Conservation (phyloP, 2,888 invertebrate species). For the Troides aeacus region DNA sequence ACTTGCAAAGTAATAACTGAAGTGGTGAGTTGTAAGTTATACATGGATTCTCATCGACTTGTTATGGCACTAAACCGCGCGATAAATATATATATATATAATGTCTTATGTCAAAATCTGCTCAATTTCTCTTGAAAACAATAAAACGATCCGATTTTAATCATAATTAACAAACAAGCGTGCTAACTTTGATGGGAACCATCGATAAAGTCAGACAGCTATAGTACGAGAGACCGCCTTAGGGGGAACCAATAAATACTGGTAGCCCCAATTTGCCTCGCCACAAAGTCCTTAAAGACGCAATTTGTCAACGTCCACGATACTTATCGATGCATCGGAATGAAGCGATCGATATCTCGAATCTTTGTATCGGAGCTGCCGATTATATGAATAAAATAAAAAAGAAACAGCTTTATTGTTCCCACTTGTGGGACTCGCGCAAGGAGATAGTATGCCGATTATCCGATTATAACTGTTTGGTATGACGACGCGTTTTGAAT, state of each 20-base stretch:
- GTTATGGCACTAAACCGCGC: too few relatives aligned
- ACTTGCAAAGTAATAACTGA: too few relatives aligned
- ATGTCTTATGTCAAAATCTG: too few relatives aligned
- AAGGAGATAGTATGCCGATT: slow-evolving; percentile 37
- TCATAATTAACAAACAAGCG: slow-evolving; percentile 25
- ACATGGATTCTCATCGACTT: too few relatives aligned
- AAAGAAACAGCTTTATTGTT: too few relatives aligned
- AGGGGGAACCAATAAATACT: slow-evolving; percentile 53
- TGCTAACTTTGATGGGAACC: slow-evolving; percentile 21
- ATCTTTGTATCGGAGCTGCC: slow-evolving; percentile 61
- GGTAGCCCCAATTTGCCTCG: slow-evolving; percentile 69
- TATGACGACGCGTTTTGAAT: slow-evolving; percentile 53
- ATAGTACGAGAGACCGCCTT: slow-evolving; percentile 44
- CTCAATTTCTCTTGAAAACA: not conserved
- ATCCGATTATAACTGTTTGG: slow-evolving; percentile 52
- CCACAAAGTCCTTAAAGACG: slow-evolving; percentile 61
- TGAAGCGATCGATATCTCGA: slow-evolving; percentile 67
- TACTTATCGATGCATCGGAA: slow-evolving; percentile 65
- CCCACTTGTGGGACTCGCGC: too few relatives aligned
- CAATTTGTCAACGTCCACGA: slow-evolving; percentile 74
- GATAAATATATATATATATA: too few relatives aligned
- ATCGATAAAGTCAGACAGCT: slow-evolving; percentile 41
- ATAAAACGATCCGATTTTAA: slow-evolving; percentile 13
- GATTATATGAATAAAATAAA: slow-evolving; percentile 27
- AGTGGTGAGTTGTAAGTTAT: too few relatives aligned